These are phyloP conservation scores for Zonitis immaculata DNA, from an alignment of 2,888 invertebrate species.

Conservation along the genomic window DNA sequence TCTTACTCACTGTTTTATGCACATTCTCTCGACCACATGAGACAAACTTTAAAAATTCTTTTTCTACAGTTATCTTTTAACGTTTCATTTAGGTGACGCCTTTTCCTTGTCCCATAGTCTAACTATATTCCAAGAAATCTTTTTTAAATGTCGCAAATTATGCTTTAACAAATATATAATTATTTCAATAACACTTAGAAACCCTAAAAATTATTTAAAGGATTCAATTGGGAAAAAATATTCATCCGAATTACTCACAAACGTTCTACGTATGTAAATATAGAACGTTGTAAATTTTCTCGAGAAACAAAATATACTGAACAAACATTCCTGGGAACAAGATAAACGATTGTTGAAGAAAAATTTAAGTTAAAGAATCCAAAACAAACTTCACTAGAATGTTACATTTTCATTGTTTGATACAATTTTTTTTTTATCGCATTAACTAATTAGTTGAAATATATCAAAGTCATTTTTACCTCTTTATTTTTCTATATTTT, in stretches of 20 bases:
- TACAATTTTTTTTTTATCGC: constrained; percentile 12
- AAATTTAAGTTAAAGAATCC: constrained; percentile 17
- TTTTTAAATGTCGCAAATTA: constrained; percentile 16
- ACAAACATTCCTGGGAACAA: constrained; percentile 16
- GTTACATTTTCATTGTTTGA: constrained; percentile 8
- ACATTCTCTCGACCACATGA: constrained; percentile 21
- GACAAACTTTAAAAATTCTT: constrained; percentile 23
- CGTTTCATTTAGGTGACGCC: constrained; percentile 22
- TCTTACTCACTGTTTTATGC: constrained; percentile 21
- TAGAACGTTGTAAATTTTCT: constrained; percentile 15
- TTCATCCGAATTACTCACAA: too few species aligned
- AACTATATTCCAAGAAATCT: constrained; percentile 50
- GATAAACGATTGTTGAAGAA: constrained; percentile 17
- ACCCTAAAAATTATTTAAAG: not conserved
- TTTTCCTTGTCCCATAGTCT: constrained; percentile 24
- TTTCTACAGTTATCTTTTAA: constrained; percentile 16
- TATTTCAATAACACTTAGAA: constrained; percentile 17
- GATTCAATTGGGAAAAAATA: too few species aligned
- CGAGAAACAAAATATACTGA: constrained; percentile 6
- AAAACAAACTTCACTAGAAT: constrained; percentile 13
- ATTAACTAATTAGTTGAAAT: constrained; percentile 11
- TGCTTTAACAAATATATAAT: constrained; percentile 11
- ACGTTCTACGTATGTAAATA: not conserved
- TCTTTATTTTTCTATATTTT: not conserved
- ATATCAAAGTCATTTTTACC: not conserved